Base-by-base conservation (phyloP, 2,888 invertebrate genomes). In the Dromius quadrimaculatus region DNA sequence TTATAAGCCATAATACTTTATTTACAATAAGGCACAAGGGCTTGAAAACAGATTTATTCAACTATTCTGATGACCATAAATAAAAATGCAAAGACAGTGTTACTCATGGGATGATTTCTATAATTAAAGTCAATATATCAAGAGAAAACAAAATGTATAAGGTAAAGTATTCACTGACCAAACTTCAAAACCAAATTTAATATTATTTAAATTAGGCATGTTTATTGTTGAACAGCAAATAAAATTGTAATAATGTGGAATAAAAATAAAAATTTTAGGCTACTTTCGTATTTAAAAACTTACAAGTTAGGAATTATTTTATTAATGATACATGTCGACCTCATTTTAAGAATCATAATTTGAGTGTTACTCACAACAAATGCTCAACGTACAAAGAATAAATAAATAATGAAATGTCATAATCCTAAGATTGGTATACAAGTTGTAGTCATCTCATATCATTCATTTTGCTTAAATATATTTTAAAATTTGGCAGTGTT, bases 41-140 rank as follows among this genome's bases (percentile, higher is more conserved):
- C 41, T 22, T 32, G 45, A 64, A 64, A 28, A 47, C 34, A 64
- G 19, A 32, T 34, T 32, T 19, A 45, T n/a, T n/a, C n/a, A n/a
- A n/a, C n/a, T n/a, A n/a, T 47, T 23, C 45, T 63, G 19, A 62
- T 43, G 45, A 66, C 41, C 38, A 19, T 66, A 66, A 66, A 66
- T 66, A 38, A 66, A 32, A 66, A 66, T 66, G 66, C 66, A 66
- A 54, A 54, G 15, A 66, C 22, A 50, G 57, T 66, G 15, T n/a
- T 47, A 50, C 45, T 34, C 34, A 54, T 54, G 66, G 66, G 54
- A 41, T 66, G 54, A 22, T 20, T 36, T 17, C 38, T 34, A 66
- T 54, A 28, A 66, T 62, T 62, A 23, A 15, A 54, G 57, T 36
- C 45, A 11, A 64, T 47, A 64, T 32, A 28, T 32, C 28, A 54